Evolutionary conservation across 1,140 invertebrate genomes (phyloP).

Genomic region (Drosophila bipectinata): DNA sequence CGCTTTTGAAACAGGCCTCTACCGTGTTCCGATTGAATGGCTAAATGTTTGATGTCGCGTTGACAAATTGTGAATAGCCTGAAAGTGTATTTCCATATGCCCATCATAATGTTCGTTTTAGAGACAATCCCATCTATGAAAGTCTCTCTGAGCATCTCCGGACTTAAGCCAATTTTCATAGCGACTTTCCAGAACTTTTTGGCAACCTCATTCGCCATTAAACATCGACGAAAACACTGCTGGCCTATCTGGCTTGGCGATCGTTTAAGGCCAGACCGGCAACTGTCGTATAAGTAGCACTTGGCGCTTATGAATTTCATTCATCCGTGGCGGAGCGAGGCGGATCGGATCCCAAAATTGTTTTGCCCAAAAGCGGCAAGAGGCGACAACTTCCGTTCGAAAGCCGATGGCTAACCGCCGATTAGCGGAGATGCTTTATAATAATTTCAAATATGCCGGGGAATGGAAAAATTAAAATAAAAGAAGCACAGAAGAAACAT

Average conservation of each 20-base stretch:
- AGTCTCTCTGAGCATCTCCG: neutral
- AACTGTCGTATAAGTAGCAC: slow-evolving; percentile 40
- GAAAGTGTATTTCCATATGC: slow-evolving; percentile 20
- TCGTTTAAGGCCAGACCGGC: slow-evolving; percentile 9
- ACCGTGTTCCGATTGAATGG: slow-evolving; percentile 56
- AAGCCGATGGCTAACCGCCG: slow-evolving; percentile 52
- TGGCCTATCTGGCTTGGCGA: slow-evolving; percentile 15
- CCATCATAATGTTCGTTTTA: slow-evolving; percentile 15
- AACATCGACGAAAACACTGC: slow-evolving; percentile 8
- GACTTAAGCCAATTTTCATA: neutral
- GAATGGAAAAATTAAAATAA: slow-evolving; percentile 30
- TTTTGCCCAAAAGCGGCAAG: slow-evolving; percentile 37
- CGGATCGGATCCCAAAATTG: slow-evolving; percentile 38
- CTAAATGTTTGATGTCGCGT: slow-evolving; percentile 43
- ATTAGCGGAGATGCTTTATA: slow-evolving; percentile 65
- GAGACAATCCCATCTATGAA: slow-evolving; percentile 3
- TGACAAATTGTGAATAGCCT: slow-evolving; percentile 45
- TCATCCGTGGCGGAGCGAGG: slow-evolving; percentile 2
- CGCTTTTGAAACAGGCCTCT: slow-evolving; percentile 28
- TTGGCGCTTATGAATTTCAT: slow-evolving; percentile 56
- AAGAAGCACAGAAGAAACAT: slow-evolving; percentile 43
- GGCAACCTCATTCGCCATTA: slow-evolving; percentile 16
- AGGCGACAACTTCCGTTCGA: slow-evolving; percentile 67
- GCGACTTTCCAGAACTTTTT: slow-evolving; percentile 7
- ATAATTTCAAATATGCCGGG: slow-evolving; percentile 73